These are phyloP conservation scores for Lycocorax pyrrhopterus DNA, from an alignment of 2,113 vertebrate species.

Conservation along the genomic window DNA sequence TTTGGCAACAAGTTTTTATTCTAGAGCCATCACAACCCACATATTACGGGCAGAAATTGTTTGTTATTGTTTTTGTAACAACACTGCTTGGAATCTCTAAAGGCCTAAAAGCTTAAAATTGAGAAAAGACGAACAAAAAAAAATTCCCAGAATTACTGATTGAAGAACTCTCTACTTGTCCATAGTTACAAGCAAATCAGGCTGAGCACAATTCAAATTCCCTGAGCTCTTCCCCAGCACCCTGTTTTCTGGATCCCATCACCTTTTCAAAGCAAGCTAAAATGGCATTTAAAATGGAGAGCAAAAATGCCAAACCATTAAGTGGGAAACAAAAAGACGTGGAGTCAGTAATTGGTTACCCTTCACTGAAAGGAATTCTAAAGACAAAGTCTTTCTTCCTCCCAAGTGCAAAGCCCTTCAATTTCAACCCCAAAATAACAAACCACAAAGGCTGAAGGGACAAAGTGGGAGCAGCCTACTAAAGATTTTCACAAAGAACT, in stretches of 20 bases:
- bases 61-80: background rate
- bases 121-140: background rate
- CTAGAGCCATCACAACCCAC: background rate
- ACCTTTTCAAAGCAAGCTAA: background rate
- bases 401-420: background rate
- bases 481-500: background rate
- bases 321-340: background rate
- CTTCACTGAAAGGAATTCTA: background rate
- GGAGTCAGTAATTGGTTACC: background rate
- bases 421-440: background rate
- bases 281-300: background rate
- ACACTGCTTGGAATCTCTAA: background rate
- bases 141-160: background rate
- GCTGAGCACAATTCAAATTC: background rate
- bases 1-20: background rate
- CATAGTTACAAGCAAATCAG: background rate
- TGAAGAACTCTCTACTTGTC: background rate
- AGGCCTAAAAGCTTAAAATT: background rate
- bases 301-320: background rate
- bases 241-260: background rate
- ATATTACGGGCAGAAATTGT: background rate
- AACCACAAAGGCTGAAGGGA: background rate
- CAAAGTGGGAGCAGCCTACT: background rate
- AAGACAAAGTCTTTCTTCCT: background rate
- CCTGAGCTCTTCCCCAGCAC: background rate